Evolutionary conservation across 2,113 vertebrate genomes (phyloP).

Genomic region (Syngnathus scovelli): DNA sequence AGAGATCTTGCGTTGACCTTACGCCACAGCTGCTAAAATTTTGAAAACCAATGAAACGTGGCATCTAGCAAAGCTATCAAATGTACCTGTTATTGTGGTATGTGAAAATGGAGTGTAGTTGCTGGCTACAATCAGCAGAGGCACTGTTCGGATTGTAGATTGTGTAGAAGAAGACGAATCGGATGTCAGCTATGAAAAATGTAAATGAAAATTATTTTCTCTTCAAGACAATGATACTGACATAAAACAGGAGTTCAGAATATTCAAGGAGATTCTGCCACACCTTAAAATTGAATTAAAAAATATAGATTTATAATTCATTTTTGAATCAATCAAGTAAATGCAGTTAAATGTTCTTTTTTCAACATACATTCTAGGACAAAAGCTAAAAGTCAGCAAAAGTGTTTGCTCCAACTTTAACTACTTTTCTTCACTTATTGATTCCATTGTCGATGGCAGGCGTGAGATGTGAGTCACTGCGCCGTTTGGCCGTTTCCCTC

Average conservation of each 20-base stretch:
- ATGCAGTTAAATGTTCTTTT: background rate
- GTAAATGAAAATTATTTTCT: too few species aligned
- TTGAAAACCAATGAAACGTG: background rate
- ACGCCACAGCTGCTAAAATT: background rate
- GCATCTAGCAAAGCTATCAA: background rate
- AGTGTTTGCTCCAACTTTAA: slow-evolving; percentile 19
- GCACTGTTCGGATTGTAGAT: background rate
- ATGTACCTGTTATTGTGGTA: background rate
- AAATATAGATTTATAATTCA: background rate
- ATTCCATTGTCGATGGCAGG: slow-evolving; percentile 52
- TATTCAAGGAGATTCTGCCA: background rate
- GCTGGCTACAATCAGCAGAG: background rate
- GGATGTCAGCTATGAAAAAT: too few species aligned
- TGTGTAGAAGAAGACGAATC: background rate
- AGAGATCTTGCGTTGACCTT: background rate
- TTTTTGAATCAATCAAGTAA: background rate
- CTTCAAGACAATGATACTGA: background rate
- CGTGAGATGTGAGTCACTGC: slow-evolving; percentile 38
- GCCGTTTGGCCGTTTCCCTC: slow-evolving; percentile 20
- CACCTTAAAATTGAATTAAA: background rate
- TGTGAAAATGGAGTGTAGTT: background rate
- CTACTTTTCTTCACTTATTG: slow-evolving; percentile 41
- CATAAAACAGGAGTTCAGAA: too few species aligned
- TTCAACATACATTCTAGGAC: background rate
- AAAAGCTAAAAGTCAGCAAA: slow-evolving; percentile 8